phyloP scores from a whole-genome alignment of 2,888 invertebrate genomes.

The Apamea sordens region DNA sequence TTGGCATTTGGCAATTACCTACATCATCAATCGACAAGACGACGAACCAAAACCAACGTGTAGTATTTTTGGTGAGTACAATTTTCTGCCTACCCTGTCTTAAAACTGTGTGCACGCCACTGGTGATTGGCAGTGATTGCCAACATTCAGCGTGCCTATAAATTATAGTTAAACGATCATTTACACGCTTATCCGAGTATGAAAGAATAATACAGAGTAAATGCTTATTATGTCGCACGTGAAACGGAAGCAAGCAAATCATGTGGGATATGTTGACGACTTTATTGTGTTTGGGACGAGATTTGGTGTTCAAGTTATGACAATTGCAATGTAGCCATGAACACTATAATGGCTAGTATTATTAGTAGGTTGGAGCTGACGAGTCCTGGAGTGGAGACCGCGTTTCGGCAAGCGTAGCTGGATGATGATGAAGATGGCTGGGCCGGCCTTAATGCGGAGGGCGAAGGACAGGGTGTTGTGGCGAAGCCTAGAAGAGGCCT shows the following conservation, averaged over 20 bases:
- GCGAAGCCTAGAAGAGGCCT: background rate
- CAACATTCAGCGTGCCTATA: conserved; percentile 9
- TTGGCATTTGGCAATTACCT: no score
- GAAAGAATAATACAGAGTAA: conserved; percentile 30
- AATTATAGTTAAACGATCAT: conserved; percentile 27
- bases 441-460: no score
- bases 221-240: conserved; percentile 1
- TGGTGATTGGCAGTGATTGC: conserved; percentile 15
- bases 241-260: conserved; percentile 4
- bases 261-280: conserved; percentile 12
- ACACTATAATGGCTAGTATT: background rate
- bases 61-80: no score
- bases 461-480: no score
- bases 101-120: no score
- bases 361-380: no score
- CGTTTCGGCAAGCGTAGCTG: no score
- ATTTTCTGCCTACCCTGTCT: no score
- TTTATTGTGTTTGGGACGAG: background rate
- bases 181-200: conserved; percentile 34
- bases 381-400: no score
- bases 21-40: no score
- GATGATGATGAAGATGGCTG: no score
- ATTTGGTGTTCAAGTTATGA: background rate
- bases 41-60: no score
- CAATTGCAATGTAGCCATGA: background rate